phyloP scores from a whole-genome alignment of 2,888 invertebrate species.

The Agriopis marginaria region DNA sequence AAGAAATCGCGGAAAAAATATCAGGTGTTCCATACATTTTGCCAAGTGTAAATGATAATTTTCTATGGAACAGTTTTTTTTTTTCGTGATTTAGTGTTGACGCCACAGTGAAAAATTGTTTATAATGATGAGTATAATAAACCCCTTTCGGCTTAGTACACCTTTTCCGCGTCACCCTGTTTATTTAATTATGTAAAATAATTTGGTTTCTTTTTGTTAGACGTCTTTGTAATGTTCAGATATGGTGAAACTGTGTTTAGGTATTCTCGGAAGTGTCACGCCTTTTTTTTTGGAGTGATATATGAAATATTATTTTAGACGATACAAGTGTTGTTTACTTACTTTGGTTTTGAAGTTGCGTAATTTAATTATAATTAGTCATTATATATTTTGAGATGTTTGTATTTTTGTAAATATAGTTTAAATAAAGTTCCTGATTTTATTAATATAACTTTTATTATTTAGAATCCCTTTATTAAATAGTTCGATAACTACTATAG shows the following conservation, averaged over 20 bases:
- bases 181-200: too few relatives aligned
- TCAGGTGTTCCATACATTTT: too few relatives aligned
- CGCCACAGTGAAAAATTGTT: too few relatives aligned
- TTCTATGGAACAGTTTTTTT: too few relatives aligned
- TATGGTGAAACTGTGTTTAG: background rate
- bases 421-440: constrained; percentile 85
- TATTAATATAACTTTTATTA: constrained; percentile 37
- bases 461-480: background rate
- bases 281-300: constrained; percentile 1
- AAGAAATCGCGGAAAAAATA: too few relatives aligned
- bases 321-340: constrained; percentile 20
- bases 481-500: background rate
- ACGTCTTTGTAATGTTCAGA: too few relatives aligned
- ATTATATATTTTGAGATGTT: constrained; percentile 78
- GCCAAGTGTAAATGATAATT: too few relatives aligned
- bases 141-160: too few relatives aligned
- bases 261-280: background rate
- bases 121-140: too few relatives aligned
- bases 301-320: constrained; percentile 27
- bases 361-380: constrained; percentile 62
- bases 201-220: too few relatives aligned
- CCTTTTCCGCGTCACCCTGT: too few relatives aligned
- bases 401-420: constrained; percentile 84
- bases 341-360: constrained; percentile 65
- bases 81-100: too few relatives aligned